Conservation (phyloP, 1,140 invertebrate genomes). For the Brachionus paranguensis region DNA sequence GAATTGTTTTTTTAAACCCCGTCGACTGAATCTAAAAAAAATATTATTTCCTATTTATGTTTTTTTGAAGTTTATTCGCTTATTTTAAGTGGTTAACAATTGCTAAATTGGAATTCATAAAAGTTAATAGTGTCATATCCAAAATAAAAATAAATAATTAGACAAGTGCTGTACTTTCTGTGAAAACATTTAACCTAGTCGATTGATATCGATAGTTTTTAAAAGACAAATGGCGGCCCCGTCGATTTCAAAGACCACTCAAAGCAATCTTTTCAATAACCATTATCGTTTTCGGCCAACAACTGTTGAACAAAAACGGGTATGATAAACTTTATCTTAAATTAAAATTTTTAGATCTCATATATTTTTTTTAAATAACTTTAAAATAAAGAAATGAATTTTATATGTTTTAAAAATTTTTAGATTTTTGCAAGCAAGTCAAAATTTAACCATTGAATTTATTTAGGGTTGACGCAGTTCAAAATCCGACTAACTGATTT, state of each 20-base stretch:
- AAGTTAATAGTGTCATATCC: background rate
- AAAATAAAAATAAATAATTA: background rate
- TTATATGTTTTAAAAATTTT: too few species aligned
- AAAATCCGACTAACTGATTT: too few species aligned
- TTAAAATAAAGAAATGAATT: background rate
- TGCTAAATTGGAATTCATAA: background rate
- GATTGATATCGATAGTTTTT: background rate
- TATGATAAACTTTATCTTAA: background rate
- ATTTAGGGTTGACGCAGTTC: too few species aligned
- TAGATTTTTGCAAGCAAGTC: too few species aligned
- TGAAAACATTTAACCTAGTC: background rate
- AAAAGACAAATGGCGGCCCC: background rate
- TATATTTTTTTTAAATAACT: background rate
- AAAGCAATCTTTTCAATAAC: slow-evolving; percentile 36
- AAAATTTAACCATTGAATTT: too few species aligned
- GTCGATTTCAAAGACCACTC: background rate
- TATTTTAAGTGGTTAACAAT: background rate
- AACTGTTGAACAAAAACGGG: slow-evolving; percentile 38
- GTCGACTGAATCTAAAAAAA: background rate
- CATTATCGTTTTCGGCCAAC: slow-evolving; percentile 32
- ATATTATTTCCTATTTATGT: background rate
- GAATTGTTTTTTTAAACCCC: background rate
- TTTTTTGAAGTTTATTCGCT: background rate
- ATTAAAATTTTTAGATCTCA: background rate
- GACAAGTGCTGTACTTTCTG: background rate